Percentiles rank a stretch among this genome's conserved stretches.
Conservation (phyloP, 2,113 vertebrate genomes). For the Ciconia boyciana region DNA sequence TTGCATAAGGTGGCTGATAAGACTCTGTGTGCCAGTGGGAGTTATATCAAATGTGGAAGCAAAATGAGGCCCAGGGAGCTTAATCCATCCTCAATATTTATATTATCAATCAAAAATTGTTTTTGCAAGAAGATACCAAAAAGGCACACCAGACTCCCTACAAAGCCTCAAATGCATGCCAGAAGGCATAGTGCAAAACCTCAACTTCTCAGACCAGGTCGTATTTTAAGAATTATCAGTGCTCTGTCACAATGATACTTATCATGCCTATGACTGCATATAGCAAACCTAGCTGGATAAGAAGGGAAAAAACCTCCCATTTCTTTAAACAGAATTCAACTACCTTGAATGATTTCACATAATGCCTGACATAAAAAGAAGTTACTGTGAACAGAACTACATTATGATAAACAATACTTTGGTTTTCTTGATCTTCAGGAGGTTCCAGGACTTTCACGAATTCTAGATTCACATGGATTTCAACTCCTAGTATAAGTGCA, state of each 20-base stretch:
- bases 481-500: conserved; percentile 90
- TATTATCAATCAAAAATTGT: conserved; percentile 10
- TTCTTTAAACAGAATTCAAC: not conserved
- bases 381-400: not conserved
- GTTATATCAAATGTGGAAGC: not conserved
- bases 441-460: conserved; percentile 92
- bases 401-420: conserved; percentile 74
- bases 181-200: not conserved
- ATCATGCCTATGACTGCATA: rapidly evolving
- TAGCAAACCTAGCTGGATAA: not conserved
- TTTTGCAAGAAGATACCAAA: conserved; percentile 15
- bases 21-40: not conserved
- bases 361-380: not conserved
- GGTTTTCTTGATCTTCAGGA: conserved; percentile 91
- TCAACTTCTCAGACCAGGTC: not conserved
- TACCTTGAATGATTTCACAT: not conserved
- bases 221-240: not conserved
- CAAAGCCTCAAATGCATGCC: not conserved
- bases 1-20: not conserved
- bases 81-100: conserved; percentile 16
- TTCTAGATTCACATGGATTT: conserved; percentile 95
- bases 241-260: not conserved
- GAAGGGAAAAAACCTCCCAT: not conserved
- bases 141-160: conserved; percentile 21
- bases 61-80: not conserved